Evolutionary conservation across 2,113 vertebrate genomes (phyloP), one percentile per base, ranked within the genome.

Genomic region (Ascaphus truei): DNA sequence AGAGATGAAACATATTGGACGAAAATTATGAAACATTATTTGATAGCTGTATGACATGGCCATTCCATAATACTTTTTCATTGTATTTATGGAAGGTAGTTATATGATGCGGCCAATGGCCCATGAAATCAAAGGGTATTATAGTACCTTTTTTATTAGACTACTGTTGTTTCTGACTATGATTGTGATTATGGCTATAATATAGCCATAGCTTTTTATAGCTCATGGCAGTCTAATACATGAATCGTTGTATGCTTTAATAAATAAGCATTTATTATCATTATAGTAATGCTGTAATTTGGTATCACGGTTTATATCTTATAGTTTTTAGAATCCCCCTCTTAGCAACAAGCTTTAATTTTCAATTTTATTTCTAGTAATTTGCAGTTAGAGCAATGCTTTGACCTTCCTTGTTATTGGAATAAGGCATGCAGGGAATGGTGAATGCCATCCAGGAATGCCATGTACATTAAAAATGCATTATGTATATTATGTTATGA

Each of bases 361-460:
- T 68, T 68, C 33, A 33, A 47, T 68, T 68, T 59, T 41, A 23
- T 59, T 67, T 33, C 41, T 59, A 68, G 65, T 50, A 41, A 50
- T 41, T 59, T 68, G 36, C 37, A 47, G 47, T 68, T 31, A 61
- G 47, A 30, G 33, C 56, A 71, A 61, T 71, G 47, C 59, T 60
- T 61, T 71, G 67, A 61, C 67, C 67, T 71, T 71, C 67, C 56
- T 33, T 50, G 56, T 61, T 61, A 60, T 37, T 71, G 57, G 57
- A 59, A 50, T 23, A 61, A 60, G 52, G 45, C 47, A 52, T 51
- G 43, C n/a, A 16, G 57, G 45, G 56, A 26, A 37, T 58, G 41
- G 41, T 25, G 55, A 36, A 59, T 50, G 55, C 37, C 55, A 68
- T 10, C 26, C 30, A 51, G 30, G 47, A 30, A 58, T 52, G 67